Conservation (phyloP, 2,888 invertebrate species). For the Drosophila parthenogenetica region DNA sequence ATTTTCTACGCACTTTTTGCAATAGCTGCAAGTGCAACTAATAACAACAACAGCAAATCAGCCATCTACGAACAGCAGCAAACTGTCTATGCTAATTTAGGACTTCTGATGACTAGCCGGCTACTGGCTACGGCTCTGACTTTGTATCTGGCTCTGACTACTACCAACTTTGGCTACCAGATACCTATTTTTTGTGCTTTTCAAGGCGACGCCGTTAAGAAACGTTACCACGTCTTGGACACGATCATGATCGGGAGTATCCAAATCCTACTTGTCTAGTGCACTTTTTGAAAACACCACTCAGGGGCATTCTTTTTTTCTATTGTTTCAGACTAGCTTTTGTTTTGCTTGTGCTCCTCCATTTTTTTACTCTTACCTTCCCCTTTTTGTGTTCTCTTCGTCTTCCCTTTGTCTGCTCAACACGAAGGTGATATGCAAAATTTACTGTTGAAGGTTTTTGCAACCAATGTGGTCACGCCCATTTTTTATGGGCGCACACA, state of each 20-base stretch:
- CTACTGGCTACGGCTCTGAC: conserved; percentile 59
- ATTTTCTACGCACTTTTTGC: conserved; percentile 68
- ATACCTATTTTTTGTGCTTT: conserved; percentile 33
- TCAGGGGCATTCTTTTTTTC: conserved; percentile 68
- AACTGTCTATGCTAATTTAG: conserved; percentile 73
- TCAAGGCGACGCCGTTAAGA: conserved; percentile 45
- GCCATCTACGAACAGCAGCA: conserved; percentile 33
- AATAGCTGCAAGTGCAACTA: conserved; percentile 71
- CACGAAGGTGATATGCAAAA: conserved; percentile 47
- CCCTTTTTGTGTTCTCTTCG: neutral
- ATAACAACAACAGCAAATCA: conserved; percentile 9
- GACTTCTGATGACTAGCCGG: conserved; percentile 65
- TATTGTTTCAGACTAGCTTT: conserved; percentile 27
- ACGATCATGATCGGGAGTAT: conserved; percentile 64
- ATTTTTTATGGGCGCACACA: conserved; percentile 40
- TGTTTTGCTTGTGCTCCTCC: conserved; percentile 44
- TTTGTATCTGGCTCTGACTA: conserved; percentile 29
- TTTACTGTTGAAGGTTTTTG: conserved; percentile 30
- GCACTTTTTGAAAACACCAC: conserved; percentile 68
- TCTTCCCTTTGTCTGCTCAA: conserved; percentile 3
- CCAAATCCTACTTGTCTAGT: conserved; percentile 28
- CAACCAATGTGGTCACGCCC: conserved; percentile 46
- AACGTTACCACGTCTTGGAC: conserved; percentile 64
- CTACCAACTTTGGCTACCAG: conserved; percentile 11
- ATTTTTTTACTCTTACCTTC: conserved; percentile 6